Conservation (phyloP, 2,888 invertebrate genomes). For the Muschampia plurimacula region DNA sequence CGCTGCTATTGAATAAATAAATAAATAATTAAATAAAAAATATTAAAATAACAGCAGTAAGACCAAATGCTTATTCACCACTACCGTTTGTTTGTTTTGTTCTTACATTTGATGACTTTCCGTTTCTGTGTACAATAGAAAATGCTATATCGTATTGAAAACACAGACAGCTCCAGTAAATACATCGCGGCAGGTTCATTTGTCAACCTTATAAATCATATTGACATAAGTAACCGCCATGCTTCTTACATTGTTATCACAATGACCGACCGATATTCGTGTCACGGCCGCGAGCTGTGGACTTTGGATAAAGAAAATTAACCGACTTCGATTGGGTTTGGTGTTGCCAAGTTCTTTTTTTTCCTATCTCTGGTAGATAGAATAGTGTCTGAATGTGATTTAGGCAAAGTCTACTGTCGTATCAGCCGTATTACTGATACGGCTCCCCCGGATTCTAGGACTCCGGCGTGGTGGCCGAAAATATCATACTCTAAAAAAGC, state of each 20-base stretch:
- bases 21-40: no score
- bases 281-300: conserved; percentile 26
- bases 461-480: no score
- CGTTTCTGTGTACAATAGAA: not conserved
- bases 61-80: no score
- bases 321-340: conserved; percentile 10
- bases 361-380: not conserved
- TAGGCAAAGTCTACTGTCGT: not conserved
- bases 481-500: no score
- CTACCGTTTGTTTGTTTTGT: no score
- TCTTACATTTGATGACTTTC: not conserved
- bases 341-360: conserved; percentile 20
- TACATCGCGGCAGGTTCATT: conserved; percentile 16
- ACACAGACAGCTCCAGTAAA: not conserved
- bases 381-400: not conserved
- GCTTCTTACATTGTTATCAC: conserved; percentile 19
- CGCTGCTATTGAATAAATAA: no score
- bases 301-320: conserved; percentile 27
- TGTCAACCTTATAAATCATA: conserved; percentile 32
- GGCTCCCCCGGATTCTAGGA: no score
- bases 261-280: conserved; percentile 25
- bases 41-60: no score
- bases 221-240: conserved; percentile 13
- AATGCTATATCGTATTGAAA: not conserved
- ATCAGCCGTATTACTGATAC: no score